These are phyloP conservation scores for Lapara coniferarum DNA, from an alignment of 2,888 invertebrate genomes.

Conservation along the genomic window DNA sequence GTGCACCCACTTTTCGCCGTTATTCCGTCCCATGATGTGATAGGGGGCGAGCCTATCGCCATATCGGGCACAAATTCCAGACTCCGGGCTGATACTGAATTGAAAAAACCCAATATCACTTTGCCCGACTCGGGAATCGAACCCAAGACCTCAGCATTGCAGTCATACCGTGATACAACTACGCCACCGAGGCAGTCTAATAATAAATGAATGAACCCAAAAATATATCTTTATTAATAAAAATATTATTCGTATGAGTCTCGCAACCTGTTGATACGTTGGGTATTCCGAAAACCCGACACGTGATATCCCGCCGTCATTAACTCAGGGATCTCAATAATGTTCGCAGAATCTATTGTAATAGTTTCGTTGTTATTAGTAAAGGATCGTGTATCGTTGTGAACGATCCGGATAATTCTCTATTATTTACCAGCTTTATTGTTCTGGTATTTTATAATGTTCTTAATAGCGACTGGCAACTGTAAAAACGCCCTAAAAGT, in stretches of 20 bases:
- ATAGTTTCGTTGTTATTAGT: background rate
- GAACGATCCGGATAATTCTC: background rate
- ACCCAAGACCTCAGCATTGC: no score
- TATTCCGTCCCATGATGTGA: no score
- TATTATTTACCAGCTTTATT: background rate
- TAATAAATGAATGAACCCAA: background rate
- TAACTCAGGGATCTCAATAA: conserved; percentile 22
- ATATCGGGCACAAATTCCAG: no score
- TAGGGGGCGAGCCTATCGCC: no score
- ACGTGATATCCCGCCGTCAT: conserved; percentile 27
- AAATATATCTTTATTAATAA: background rate
- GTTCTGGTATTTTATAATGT: background rate
- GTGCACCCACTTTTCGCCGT: no score
- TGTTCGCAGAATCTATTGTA: background rate
- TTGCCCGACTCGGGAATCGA: no score
- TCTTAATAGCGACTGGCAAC: background rate
- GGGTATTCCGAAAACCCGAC: conserved; percentile 23
- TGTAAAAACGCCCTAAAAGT: no score
- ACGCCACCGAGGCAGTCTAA: no score
- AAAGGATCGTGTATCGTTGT: background rate
- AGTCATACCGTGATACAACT: no score
- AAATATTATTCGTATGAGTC: background rate
- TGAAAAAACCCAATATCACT: no score
- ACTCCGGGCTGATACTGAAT: no score
- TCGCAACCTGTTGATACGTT: conserved; percentile 25